Conservation (phyloP, 2,888 invertebrate species). For the Micropterix aruncella region DNA sequence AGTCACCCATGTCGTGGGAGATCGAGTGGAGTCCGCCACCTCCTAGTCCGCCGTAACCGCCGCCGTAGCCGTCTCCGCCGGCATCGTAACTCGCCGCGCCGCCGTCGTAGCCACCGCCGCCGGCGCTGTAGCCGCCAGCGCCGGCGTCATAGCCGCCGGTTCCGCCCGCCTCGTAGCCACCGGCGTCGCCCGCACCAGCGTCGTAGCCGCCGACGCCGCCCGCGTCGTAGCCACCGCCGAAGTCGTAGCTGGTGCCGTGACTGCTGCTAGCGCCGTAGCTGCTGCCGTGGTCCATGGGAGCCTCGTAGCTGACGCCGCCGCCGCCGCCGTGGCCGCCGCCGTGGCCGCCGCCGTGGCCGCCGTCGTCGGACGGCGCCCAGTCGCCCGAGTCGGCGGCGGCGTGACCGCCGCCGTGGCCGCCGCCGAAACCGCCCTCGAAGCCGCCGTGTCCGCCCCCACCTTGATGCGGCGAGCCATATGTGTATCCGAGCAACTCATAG, state of each 20-base stretch:
- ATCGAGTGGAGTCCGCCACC: constrained; percentile 13
- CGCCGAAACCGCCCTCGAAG: constrained; percentile 14
- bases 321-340: constrained; percentile 32
- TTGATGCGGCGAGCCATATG: constrained; percentile 46
- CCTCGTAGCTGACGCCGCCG: constrained; percentile 24
- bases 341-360: constrained; percentile 22
- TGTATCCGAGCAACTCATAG: constrained; percentile 55
- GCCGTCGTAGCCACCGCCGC: constrained; percentile 23
- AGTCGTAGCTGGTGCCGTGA: constrained; percentile 14
- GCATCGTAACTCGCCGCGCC: constrained; percentile 26
- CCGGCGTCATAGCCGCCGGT: constrained; percentile 30
- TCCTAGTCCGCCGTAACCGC: constrained; percentile 20
- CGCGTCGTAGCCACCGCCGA: constrained; percentile 14
- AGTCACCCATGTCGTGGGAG: constrained; percentile 8
- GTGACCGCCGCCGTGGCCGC: constrained; percentile 20
- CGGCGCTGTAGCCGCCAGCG: constrained; percentile 28
- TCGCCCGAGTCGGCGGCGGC: constrained; percentile 32
- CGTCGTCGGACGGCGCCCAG: constrained; percentile 23
- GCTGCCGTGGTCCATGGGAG: constrained; percentile 22
- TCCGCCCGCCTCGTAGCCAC: constrained; percentile 15
- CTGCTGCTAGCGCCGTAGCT: constrained; percentile 12
- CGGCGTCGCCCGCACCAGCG: constrained; percentile 14
- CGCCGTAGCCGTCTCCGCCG: constrained; percentile 15
- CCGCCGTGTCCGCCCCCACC: constrained; percentile 23
- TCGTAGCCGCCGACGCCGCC: constrained; percentile 12